Percentiles rank a stretch among this genome's conserved stretches.
Conservation (phyloP, 2,797 vertebrate species). For the Pangasius larnaudii region DNA sequence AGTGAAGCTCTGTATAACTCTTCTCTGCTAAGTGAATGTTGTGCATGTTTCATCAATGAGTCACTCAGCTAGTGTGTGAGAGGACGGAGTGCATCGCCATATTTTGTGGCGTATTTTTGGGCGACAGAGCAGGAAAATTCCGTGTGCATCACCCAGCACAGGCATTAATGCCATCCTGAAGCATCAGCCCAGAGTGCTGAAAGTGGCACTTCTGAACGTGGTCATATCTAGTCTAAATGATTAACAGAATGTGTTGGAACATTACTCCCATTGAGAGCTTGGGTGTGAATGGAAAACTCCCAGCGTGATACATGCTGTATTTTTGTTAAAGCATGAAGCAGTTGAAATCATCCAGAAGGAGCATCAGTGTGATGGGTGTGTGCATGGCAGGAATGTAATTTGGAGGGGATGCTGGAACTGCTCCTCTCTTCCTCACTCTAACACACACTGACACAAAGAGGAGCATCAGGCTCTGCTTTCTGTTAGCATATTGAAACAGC, state of each 20-base stretch:
- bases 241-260: constrained; percentile 21
- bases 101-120: not conserved
- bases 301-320: not conserved
- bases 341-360: constrained; percentile 8
- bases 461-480: constrained; percentile 72
- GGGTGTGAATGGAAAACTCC: constrained; percentile 33
- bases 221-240: not conserved
- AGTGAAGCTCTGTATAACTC: not conserved
- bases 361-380: constrained; percentile 68
- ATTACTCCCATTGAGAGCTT: constrained; percentile 17
- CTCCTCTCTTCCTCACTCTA: constrained; percentile 68
- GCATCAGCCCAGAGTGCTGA: not conserved
- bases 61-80: no score
- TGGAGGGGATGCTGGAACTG: constrained; percentile 68
- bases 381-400: constrained; percentile 68
- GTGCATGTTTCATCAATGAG: not conserved
- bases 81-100: not conserved
- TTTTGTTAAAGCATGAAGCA: constrained; percentile 8
- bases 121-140: not conserved
- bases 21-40: not conserved
- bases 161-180: not conserved
- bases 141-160: not conserved
- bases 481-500: constrained; percentile 65
- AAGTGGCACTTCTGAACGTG: not conserved
- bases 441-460: constrained; percentile 72